Percentiles rank a stretch among this genome's conserved stretches.
phyloP scores from a whole-genome alignment of 2,113 vertebrate genomes.

The Saguinus midas region DNA sequence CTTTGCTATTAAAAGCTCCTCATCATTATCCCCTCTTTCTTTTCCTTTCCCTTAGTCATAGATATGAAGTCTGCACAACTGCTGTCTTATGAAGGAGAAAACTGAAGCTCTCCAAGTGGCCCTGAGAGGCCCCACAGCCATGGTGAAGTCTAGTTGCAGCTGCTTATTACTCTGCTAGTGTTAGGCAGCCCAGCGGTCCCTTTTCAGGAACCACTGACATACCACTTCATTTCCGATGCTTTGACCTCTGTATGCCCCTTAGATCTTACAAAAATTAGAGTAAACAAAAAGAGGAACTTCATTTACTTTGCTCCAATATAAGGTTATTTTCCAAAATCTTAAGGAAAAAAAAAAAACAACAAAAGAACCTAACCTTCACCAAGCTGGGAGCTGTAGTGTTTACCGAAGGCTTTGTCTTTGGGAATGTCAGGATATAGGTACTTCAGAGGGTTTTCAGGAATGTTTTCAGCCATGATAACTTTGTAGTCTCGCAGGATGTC shows the following conservation, averaged over 20 bases:
- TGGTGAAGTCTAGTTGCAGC: not conserved
- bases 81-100: not conserved
- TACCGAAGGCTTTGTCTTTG: constrained; percentile 96
- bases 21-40: not conserved
- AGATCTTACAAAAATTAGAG: not conserved
- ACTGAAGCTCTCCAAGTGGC: not conserved
- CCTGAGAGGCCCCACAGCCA: not conserved
- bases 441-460: constrained; percentile 95
- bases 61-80: not conserved
- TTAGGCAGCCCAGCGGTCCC: not conserved
- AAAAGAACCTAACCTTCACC: constrained; percentile 87
- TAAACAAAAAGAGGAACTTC: not conserved
- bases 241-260: not conserved
- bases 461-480: constrained; percentile 93
- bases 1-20: not conserved
- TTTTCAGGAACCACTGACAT: not conserved
- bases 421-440: constrained; percentile 97
- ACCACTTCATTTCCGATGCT: not conserved
- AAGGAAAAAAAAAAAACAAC: not conserved
- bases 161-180: not conserved
- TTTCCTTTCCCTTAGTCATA: not conserved
- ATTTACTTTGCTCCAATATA: not conserved
- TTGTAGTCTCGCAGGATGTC: constrained; percentile 98
- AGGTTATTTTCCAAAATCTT: not conserved
- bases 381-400: constrained; percentile 95